phyloP scores from a whole-genome alignment of 2,113 vertebrate genomes.

The Halcyon malimbica region DNA sequence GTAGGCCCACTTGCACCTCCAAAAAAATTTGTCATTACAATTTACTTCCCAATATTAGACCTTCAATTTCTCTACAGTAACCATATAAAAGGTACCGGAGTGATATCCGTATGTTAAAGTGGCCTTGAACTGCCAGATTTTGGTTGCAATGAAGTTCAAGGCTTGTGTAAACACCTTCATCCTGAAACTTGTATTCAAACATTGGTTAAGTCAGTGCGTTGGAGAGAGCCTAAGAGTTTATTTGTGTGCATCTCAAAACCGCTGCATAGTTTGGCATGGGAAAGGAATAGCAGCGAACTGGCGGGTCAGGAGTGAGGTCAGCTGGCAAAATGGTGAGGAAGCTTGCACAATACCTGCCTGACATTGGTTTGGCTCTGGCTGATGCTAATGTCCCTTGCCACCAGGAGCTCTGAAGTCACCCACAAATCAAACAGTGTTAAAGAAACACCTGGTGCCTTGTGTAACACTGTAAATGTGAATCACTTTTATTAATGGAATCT shows the following conservation, averaged over 20 bases:
- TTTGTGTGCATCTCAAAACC: conserved; percentile 30
- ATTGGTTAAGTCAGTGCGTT: neutral
- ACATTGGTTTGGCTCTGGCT: neutral
- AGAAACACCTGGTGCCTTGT: neutral
- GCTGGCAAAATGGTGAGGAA: conserved; percentile 17
- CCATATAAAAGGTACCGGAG: neutral
- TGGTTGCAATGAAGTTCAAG: neutral
- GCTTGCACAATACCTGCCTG: neutral
- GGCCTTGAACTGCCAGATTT: neutral
- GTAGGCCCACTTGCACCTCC: neutral
- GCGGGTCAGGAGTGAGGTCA: conserved; percentile 13
- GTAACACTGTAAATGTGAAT: neutral
- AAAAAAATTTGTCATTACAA: neutral
- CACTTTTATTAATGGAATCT: neutral
- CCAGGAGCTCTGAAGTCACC: neutral
- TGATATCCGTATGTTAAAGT: neutral
- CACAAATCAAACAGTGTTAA: neutral
- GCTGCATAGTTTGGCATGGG: conserved; percentile 7
- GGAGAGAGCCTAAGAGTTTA: neutral
- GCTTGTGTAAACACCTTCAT: neutral
- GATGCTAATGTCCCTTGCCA: neutral
- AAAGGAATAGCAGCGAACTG: neutral
- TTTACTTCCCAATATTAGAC: neutral
- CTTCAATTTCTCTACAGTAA: neutral
- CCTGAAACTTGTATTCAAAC: neutral